These are phyloP conservation scores for Drosophila anceps DNA, from an alignment of 2,888 invertebrate genomes.

Conservation along the genomic window DNA sequence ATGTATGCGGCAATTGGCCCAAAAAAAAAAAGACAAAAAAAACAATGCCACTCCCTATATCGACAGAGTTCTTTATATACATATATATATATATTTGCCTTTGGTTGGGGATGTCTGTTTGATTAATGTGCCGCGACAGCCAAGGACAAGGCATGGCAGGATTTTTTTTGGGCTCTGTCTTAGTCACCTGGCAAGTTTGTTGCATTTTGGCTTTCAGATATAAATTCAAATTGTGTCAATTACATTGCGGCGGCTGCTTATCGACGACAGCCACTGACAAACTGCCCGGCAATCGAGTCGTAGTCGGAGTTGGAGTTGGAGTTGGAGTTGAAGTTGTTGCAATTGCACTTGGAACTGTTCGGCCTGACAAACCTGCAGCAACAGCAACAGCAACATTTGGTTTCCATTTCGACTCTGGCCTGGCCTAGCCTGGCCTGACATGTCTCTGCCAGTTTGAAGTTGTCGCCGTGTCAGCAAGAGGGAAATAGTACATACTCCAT, in stretches of 20 bases:
- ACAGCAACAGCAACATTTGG: slow-evolving; percentile 33
- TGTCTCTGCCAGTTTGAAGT: slow-evolving; percentile 70
- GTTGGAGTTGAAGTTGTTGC: slow-evolving; percentile 23
- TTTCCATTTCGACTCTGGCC: slow-evolving; percentile 58
- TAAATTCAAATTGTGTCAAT: slow-evolving; percentile 82
- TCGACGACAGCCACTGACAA: slow-evolving; percentile 73
- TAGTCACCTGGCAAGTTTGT: slow-evolving; percentile 65
- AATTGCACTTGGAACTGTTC: slow-evolving; percentile 58
- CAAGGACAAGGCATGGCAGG: slow-evolving; percentile 68
- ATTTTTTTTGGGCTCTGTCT: slow-evolving; percentile 51
- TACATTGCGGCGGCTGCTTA: slow-evolving; percentile 74
- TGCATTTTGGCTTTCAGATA: slow-evolving; percentile 51
- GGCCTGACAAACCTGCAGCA: slow-evolving; percentile 68
- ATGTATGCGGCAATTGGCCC: slow-evolving; percentile 59
- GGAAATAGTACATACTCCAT: slow-evolving; percentile 36
- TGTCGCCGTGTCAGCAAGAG: slow-evolving; percentile 62
- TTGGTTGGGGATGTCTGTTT: slow-evolving; percentile 51
- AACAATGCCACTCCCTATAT: slow-evolving; percentile 53
- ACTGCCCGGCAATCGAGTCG: slow-evolving; percentile 46
- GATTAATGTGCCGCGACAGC: slow-evolving; percentile 77
- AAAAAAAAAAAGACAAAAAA: slow-evolving; percentile 28
- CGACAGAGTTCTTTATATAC: neutral
- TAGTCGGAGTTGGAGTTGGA: neutral
- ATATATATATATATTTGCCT: slow-evolving; percentile 4
- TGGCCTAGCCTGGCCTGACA: slow-evolving; percentile 60